Evolutionary conservation across 2,797 vertebrate genomes (phyloP), one percentile per base, ranked within the genome.

Genomic region (Sebastes trivittatus): DNA sequence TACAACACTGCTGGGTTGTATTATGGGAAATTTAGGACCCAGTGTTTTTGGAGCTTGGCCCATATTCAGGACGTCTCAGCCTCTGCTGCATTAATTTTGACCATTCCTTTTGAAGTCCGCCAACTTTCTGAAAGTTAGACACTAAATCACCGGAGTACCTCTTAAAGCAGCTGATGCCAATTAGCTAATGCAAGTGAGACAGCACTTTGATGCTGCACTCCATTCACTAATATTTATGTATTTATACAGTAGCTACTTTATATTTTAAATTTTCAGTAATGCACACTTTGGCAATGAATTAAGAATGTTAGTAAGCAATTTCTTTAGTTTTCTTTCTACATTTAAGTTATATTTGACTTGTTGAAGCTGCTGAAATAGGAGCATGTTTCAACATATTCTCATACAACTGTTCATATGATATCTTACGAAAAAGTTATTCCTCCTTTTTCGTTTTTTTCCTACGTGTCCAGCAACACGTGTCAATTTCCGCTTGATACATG

Each of bases 121-220:
- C 52, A 65, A 18, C 56, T 84, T 76, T 66, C 75, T 83, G 34
- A 52, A 66, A 78, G 54, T 60, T 13, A 11, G 38, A 82, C 38
- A 61, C 25, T 36, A 4, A 65, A 75, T 56, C 32, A 77, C 60
- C 62, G 22, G 5, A 64, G 22, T 32, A 46, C 2, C 1, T 2
- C n/a, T 74, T 55, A 11, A 34, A 71, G 25, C 55, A 62, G 55
- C 13, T 46, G 13, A 66, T 7, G 52, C 42, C 32, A 64, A 38
- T 52, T 61, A 49, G 49, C 14, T 55, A 77, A 68, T 54, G 23
- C 9, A 46, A 38, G 7, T 16, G n/a, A 34, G 14, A 61, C 77
- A 63, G 22, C 59, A 36, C 20, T 20, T 72, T 20, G 20, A 76
- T 36, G 14, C 14, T 70, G 61, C 3, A 23, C 18, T 46, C 9